These are phyloP conservation scores for Trissolcus japonicus DNA, from an alignment of 2,888 invertebrate genomes.

Conservation along the genomic window DNA sequence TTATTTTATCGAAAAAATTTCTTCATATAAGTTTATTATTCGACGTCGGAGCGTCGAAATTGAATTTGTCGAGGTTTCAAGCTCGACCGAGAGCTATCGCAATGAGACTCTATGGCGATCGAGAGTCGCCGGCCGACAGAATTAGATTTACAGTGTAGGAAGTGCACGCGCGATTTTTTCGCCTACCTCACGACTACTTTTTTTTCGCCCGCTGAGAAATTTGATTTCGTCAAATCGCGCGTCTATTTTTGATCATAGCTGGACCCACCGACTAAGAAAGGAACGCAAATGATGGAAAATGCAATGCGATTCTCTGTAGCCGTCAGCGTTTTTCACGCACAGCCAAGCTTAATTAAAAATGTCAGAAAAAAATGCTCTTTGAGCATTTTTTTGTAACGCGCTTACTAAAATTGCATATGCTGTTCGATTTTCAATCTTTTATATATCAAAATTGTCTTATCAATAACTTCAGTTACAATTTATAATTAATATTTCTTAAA, in stretches of 20 bases:
- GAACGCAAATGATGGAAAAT: slow-evolving; percentile 39
- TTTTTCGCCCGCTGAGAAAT: slow-evolving; percentile 28
- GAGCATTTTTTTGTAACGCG: neutral
- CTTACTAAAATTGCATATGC: no score
- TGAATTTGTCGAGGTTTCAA: slow-evolving; percentile 23
- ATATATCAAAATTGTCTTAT: no score
- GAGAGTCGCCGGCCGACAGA: slow-evolving; percentile 37
- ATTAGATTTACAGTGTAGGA: slow-evolving; percentile 42
- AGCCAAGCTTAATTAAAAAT: slow-evolving; percentile 40
- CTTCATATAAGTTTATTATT: slow-evolving; percentile 15
- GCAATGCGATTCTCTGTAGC: slow-evolving; percentile 31
- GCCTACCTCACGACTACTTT: slow-evolving; percentile 11
- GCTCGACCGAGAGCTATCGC: slow-evolving; percentile 24
- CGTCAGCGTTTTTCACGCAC: slow-evolving; percentile 16
- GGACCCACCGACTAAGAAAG: slow-evolving; percentile 16
- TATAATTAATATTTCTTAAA: no score
- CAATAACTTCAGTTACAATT: no score
- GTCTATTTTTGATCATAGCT: slow-evolving; percentile 47
- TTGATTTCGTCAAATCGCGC: slow-evolving; percentile 39
- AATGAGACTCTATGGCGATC: slow-evolving; percentile 45
- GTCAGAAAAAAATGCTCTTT: slow-evolving; percentile 22
- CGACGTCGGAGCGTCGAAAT: slow-evolving; percentile 16
- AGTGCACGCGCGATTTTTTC: slow-evolving; percentile 25
- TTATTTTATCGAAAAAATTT: neutral
- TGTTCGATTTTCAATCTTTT: no score